phyloP scores from a whole-genome alignment of 2,888 invertebrate genomes.

The Cephalotes varians region DNA sequence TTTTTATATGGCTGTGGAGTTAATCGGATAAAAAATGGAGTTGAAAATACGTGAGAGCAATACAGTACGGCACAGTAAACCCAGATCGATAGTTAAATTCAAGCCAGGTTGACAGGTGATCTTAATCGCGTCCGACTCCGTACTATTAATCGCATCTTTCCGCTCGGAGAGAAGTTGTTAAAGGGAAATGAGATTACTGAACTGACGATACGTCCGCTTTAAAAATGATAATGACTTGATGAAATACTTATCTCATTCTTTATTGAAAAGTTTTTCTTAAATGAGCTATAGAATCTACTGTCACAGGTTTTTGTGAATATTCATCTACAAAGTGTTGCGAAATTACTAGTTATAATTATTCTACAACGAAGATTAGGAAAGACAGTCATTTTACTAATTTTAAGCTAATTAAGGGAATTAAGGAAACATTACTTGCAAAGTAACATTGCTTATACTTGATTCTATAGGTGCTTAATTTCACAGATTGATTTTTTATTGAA shows the following conservation, averaged over 20 bases:
- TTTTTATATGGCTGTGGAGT: not conserved
- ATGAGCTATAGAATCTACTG: conserved; percentile 11
- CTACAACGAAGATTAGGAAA: not conserved
- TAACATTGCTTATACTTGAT: no score
- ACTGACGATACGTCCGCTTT: conserved; percentile 51
- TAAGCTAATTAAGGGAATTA: not conserved
- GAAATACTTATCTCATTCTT: conserved; percentile 44
- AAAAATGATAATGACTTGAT: conserved; percentile 59
- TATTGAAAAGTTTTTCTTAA: conserved; percentile 12
- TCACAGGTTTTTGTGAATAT: conserved; percentile 10
- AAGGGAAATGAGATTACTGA: conserved; percentile 54
- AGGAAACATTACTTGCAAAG: not conserved
- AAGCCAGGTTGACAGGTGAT: conserved; percentile 61
- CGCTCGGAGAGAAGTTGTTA: conserved; percentile 57
- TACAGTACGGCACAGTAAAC: conserved; percentile 23
- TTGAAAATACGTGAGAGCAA: conserved; percentile 17
- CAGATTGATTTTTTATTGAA: not conserved
- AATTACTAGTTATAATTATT: not conserved
- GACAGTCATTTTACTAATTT: not conserved
- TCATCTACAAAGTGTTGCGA: not conserved
- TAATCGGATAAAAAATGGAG: conserved; percentile 38
- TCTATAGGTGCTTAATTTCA: not conserved
- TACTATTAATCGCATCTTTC: conserved; percentile 66
- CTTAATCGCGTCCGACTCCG: conserved; percentile 61
- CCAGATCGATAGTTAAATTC: conserved; percentile 69